phyloP scores from a whole-genome alignment of 2,797 vertebrate species.

The Hybognathus amarus region DNA sequence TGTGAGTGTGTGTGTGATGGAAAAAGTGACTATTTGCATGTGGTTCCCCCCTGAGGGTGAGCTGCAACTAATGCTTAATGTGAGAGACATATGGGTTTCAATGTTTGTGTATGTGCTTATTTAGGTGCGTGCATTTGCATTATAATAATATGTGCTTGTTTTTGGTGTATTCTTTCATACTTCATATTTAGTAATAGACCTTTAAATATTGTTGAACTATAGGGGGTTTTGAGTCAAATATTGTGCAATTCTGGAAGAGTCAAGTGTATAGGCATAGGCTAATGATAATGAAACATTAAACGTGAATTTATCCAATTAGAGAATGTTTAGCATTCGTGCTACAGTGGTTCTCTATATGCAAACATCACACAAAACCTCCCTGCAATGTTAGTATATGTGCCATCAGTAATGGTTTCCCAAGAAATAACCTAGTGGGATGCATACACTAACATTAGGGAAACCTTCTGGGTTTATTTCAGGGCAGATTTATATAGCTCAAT shows the following conservation, averaged over 20 bases:
- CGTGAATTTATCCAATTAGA: neutral
- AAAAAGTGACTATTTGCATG: slow-evolving; percentile 17
- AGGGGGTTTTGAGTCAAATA: neutral
- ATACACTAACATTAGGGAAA: neutral
- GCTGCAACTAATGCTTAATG: slow-evolving; percentile 51
- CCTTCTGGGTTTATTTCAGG: slow-evolving; percentile 42
- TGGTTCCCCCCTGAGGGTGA: slow-evolving; percentile 22
- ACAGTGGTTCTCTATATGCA: too few relatives aligned
- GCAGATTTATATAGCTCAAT: slow-evolving; percentile 23
- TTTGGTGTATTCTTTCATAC: neutral
- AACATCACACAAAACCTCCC: neutral
- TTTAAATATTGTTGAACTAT: neutral
- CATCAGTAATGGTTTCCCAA: neutral
- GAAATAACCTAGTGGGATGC: neutral
- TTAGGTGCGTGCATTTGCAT: slow-evolving; percentile 11
- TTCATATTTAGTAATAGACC: neutral
- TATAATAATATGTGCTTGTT: neutral
- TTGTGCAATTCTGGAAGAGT: neutral
- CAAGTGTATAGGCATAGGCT: neutral
- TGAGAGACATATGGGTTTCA: slow-evolving; percentile 28
- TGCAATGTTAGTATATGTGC: neutral
- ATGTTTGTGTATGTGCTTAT: slow-evolving; percentile 12
- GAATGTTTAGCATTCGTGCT: neutral
- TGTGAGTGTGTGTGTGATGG: neutral
- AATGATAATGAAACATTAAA: neutral